These are phyloP conservation scores for Euzophera pinguis DNA, from an alignment of 2,888 invertebrate genomes.

Conservation along the genomic window DNA sequence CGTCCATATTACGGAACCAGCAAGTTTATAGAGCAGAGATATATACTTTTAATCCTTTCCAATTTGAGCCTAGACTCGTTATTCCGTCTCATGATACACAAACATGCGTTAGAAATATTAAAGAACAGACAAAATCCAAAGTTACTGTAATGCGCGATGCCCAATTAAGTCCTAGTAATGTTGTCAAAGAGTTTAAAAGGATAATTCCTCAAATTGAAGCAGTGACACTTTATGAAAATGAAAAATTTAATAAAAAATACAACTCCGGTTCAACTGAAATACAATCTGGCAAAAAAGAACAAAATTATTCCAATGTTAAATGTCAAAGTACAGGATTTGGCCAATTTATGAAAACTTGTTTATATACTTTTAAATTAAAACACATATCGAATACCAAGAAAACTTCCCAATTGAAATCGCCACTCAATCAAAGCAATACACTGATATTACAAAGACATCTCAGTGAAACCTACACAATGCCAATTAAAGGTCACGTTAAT, in stretches of 20 bases:
- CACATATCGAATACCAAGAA: not conserved
- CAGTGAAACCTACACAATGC: no score
- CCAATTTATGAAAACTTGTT: slow-evolving; percentile 23
- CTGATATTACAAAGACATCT: no score
- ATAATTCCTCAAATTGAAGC: no score
- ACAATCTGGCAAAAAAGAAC: slow-evolving; percentile 12
- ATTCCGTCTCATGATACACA: slow-evolving; percentile 25
- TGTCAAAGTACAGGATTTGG: slow-evolving; percentile 21
- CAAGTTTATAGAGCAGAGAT: not conserved
- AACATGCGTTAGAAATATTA: slow-evolving; percentile 28
- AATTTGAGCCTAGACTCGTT: not conserved
- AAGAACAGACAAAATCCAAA: not conserved
- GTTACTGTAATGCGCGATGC: no score
- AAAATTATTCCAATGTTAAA: slow-evolving; percentile 18
- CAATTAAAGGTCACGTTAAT: not conserved
- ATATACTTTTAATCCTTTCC: not conserved
- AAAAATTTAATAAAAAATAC: not conserved
- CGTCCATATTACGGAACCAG: not conserved
- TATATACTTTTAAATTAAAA: not conserved
- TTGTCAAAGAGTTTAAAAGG: no score
- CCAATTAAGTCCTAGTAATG: no score
- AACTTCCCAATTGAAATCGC: no score
- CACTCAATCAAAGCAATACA: no score
- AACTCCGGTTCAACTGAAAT: not conserved
- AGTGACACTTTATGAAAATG: no score